Conservation (phyloP, 2,888 invertebrate genomes). For the Xestoiulus laeticollis region DNA sequence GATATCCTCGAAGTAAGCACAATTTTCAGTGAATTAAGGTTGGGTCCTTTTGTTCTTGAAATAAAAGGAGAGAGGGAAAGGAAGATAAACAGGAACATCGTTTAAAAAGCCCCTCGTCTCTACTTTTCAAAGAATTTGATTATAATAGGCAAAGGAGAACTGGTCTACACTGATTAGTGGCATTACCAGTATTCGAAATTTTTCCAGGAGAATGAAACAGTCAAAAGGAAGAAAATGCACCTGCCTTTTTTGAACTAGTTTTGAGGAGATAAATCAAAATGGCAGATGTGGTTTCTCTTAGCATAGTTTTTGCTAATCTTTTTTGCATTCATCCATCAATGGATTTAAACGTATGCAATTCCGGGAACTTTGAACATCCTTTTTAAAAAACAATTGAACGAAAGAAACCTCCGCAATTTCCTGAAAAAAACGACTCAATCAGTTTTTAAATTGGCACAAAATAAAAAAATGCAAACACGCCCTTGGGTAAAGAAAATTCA, state of each 20-base stretch:
- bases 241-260: not conserved
- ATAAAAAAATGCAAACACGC: slow-evolving; percentile 17
- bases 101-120: not conserved
- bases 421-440: not conserved
- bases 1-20: not conserved
- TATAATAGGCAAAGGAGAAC: not conserved
- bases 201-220: not conserved
- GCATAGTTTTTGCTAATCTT: not conserved
- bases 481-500: slow-evolving; percentile 18
- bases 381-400: not conserved
- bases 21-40: not conserved
- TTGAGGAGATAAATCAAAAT: not conserved
- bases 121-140: not conserved
- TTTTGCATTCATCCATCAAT: slow-evolving; percentile 19
- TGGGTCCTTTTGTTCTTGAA: not conserved
- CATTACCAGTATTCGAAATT: not conserved
- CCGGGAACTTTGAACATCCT: not conserved
- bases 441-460: not conserved
- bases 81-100: not conserved
- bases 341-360: slow-evolving; percentile 15
- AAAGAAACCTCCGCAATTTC: slow-evolving; percentile 12
- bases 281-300: not conserved
- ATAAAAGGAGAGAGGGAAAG: not conserved
- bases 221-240: not conserved
- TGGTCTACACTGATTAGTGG: not conserved